Evolutionary conservation across 2,797 vertebrate genomes (phyloP).

Genomic region (Petrocephalus sullivani): DNA sequence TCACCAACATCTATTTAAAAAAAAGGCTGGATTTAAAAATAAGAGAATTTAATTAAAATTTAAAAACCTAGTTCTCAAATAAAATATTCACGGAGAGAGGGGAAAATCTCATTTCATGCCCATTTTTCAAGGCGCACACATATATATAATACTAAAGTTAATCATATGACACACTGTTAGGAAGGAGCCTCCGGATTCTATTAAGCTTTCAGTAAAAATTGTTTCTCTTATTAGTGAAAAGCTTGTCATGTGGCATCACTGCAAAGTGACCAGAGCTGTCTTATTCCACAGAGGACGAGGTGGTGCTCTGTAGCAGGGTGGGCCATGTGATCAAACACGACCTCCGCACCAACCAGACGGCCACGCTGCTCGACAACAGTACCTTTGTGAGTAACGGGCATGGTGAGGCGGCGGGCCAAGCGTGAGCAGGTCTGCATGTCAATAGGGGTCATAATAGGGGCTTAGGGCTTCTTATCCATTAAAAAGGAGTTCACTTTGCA

Average conservation of each 20-base stretch:
- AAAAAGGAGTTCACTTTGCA: slow-evolving; percentile 31
- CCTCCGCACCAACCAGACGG: slow-evolving; percentile 59
- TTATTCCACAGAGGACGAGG: slow-evolving; percentile 57
- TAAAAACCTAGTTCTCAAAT: not conserved
- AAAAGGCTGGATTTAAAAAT: not conserved
- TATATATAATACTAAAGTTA: not conserved
- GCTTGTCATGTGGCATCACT: not conserved
- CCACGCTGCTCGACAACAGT: slow-evolving; percentile 67
- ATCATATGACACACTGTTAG: not conserved
- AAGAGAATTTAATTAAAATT: not conserved
- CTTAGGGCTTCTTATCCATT: slow-evolving; percentile 17
- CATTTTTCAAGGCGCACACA: not conserved
- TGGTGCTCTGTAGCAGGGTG: slow-evolving; percentile 60
- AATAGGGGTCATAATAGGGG: not conserved
- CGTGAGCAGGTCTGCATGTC: not conserved
- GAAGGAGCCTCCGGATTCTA: not conserved
- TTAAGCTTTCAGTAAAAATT: not conserved
- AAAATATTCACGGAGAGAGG: not conserved
- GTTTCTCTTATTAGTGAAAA: not conserved
- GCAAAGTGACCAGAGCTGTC: not conserved
- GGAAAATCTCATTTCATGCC: not conserved
- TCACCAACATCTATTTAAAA: not conserved
- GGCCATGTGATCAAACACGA: slow-evolving; percentile 63
- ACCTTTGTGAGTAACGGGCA: slow-evolving; percentile 62
- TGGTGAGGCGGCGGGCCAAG: not conserved